Conservation (phyloP, 1,140 invertebrate species). For the Eupristina koningsbergeri region DNA sequence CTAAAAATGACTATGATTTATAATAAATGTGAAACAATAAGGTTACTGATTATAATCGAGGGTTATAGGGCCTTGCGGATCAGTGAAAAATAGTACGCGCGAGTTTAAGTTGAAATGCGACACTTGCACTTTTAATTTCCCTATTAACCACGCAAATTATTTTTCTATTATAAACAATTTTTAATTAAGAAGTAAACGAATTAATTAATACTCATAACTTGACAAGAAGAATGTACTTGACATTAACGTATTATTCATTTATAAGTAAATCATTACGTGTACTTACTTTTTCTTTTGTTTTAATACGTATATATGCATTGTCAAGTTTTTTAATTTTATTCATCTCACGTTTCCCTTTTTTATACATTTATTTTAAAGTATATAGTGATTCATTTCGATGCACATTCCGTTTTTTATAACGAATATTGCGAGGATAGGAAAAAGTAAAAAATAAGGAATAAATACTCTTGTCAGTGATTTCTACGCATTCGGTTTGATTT, state of each 20-base stretch:
- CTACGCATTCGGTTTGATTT: constrained; percentile 25
- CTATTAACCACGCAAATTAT: not conserved
- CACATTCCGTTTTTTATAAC: constrained; percentile 46
- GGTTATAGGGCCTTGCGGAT: constrained; percentile 60
- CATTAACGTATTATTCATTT: constrained; percentile 23
- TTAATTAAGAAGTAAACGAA: not conserved
- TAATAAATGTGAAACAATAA: constrained; percentile 27
- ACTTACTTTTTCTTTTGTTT: constrained; percentile 40
- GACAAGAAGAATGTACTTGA: constrained; percentile 34
- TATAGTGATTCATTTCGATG: constrained; percentile 24
- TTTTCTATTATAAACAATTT: not conserved
- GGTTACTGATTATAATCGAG: constrained; percentile 6
- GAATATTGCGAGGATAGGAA: not conserved
- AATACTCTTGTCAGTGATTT: not conserved
- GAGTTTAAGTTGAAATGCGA: constrained; percentile 23
- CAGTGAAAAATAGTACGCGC: constrained; percentile 61
- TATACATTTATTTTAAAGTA: constrained; percentile 28
- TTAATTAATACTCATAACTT: constrained; percentile 5
- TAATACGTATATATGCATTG: constrained; percentile 20
- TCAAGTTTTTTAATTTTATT: constrained; percentile 10
- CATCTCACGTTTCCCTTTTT: constrained; percentile 5
- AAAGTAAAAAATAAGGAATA: constrained; percentile 7
- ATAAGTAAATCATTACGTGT: constrained; percentile 32
- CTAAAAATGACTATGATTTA: constrained; percentile 48
- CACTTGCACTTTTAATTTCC: not conserved